Evolutionary conservation across 2,888 invertebrate genomes (phyloP), one percentile per base, ranked within the genome.

Genomic region (Sycophila texana): DNA sequence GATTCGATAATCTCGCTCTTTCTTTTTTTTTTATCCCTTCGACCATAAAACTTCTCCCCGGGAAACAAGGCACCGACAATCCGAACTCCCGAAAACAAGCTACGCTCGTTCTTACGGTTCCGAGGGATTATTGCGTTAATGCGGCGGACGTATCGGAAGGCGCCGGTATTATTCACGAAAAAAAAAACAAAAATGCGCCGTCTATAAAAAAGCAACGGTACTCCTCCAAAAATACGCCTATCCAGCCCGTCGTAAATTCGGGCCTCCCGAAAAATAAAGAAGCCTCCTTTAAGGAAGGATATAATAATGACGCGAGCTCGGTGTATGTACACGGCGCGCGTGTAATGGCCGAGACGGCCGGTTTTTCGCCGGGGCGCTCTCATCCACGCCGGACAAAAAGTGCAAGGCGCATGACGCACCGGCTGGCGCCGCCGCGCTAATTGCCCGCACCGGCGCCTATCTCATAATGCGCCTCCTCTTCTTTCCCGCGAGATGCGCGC

Each of bases 391-490:
- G 16, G 53, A 58, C 58, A 77, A 77, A 67, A 77, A 77, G 72
- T 73, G 77, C 77, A 73, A 78, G 68, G 30, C 57, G 60, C 73
- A 68, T 61, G 77, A 77, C 39, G 67, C 53, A 53, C 58, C 51
- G 53, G 16, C 57, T 49, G 73, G 68, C 77, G 77, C 73, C 73
- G 61, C 30, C 30, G 61, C 73, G 66, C 73, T 73, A 78, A 73
- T 78, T 73, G 30, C 63, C 57, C 66, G 39, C 58, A 49, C 51
- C 57, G 71, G 76, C 70, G 70, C 63, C 76, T 71, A 65, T 71
- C 77, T 74, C 57, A 10, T 39, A 55, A 71, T 71, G 65, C 73
- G 30, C 22, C 30, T 16, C 30, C 57, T 22, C 55, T 30, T 71
- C 61, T 57, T 77, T 53, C 49, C 13, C 55, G 30, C 51, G 39